Conservation (phyloP, 2,797 vertebrate species). For the Pygocentrus nattereri region DNA sequence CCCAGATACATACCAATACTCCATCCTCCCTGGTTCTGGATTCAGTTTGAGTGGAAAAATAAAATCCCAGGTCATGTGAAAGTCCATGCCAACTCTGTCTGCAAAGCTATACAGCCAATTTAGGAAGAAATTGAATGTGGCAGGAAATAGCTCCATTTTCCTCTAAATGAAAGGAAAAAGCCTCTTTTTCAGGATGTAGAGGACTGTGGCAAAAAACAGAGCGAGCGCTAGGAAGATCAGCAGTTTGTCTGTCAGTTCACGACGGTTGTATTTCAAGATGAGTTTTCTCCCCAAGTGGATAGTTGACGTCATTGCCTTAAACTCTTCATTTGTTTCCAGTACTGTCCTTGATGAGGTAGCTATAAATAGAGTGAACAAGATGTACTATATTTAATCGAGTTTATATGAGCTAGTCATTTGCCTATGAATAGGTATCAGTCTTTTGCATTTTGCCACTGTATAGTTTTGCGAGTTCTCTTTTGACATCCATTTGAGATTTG, state of each 20-base stretch:
- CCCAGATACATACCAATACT: background rate
- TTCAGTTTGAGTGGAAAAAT: background rate
- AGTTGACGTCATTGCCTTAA: slow-evolving; percentile 93
- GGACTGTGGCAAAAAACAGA: slow-evolving; percentile 92
- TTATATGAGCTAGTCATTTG: background rate
- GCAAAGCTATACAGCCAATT: background rate
- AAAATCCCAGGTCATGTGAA: background rate
- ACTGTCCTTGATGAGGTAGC: slow-evolving; percentile 92
- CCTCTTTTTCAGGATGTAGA: slow-evolving; percentile 96
- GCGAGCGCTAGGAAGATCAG: slow-evolving; percentile 94
- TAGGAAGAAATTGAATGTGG: background rate
- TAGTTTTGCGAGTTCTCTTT: no score
- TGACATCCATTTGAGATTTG: background rate
- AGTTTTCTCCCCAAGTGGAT: slow-evolving; percentile 92
- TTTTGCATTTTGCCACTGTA: background rate
- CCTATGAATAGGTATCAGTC: no score
- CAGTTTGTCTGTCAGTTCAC: slow-evolving; percentile 94
- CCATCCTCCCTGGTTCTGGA: background rate
- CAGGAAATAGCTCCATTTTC: background rate
- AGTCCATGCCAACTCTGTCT: background rate
- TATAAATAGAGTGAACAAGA: slow-evolving; percentile 53
- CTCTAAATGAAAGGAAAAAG: slow-evolving; percentile 82
- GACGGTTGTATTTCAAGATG: slow-evolving; percentile 95
- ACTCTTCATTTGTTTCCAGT: slow-evolving; percentile 93
- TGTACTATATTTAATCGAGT: background rate